Base-by-base conservation (phyloP, 2,888 invertebrate species). In the Drosophila prostipennis region DNA sequence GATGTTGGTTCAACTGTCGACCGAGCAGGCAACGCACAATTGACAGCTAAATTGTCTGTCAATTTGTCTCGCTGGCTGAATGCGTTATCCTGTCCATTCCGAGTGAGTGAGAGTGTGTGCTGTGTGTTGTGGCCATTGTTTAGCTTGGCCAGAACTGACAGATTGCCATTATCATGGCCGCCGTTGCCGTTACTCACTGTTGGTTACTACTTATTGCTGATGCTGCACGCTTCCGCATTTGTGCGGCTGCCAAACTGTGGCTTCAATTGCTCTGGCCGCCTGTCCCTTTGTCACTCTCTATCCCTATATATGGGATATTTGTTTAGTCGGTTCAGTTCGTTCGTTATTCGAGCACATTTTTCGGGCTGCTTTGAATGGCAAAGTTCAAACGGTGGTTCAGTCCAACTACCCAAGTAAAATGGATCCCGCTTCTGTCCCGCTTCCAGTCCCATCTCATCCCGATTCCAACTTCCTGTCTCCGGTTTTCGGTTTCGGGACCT, bases 41-140 rank as follows among this genome's bases (percentile, higher is more conserved):
- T 88, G 84, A 86, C 88, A 86, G 86, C 76, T 78, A 80, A 88
- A 86, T 88, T 84, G 89, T 84, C 79, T 88, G 84, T 83, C 89
- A 84, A 88, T 84, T 84, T 84, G 88, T 86, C 83, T 82, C 76
- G 73, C 83, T 76, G 69, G 45, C 86, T 78, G 86, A 77, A 74
- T 75, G 69, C 70, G 78, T 78, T 80, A 59, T 52, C 56, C 59
- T 64, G 49, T 59, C 40, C 51, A 13, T 36, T 46, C n/a, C 58
- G 43, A 40, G 23, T 53, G 16, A 43, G 46, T 56, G 53, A 36
- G 40, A 49, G 53, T 58, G 32, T 60, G 49, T 46, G 0, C 40
- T 26, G 39, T 29, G 54, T 45, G 45, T 36, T 45, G 52, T 48
- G 55, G 58, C 60, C 52, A 45, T 73, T 75, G 82, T 78, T 72